phyloP scores from a whole-genome alignment of 2,113 vertebrate species.

The Aspidoscelis tigris region DNA sequence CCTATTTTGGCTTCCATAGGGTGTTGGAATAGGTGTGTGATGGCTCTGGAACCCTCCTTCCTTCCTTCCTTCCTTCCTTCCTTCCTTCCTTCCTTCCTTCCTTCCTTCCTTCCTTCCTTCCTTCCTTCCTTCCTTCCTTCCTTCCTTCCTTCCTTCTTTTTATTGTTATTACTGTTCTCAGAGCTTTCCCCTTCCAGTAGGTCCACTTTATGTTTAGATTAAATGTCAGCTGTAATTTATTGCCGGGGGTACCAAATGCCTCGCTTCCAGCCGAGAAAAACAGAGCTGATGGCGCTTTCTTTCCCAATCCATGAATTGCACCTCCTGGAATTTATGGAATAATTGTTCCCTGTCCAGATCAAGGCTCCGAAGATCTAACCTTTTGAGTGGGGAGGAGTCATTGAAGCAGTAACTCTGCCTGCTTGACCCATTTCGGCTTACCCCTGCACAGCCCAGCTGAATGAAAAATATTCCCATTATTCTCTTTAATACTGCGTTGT shows the following conservation, averaged over 20 bases:
- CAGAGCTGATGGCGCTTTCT: not conserved
- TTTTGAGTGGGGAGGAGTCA: conserved; percentile 18
- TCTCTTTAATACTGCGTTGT: conserved; percentile 5
- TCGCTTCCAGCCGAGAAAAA: conserved; percentile 24
- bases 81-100: too few relatives aligned
- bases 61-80: too few relatives aligned
- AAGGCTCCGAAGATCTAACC: conserved; percentile 23
- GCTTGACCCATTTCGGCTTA: not conserved
- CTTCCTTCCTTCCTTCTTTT: conserved; percentile 1
- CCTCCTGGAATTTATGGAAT: conserved; percentile 41
- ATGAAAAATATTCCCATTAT: conserved; percentile 15
- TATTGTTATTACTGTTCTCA: not conserved
- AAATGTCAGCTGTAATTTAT: conserved; percentile 30
- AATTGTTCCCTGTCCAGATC: conserved; percentile 44
- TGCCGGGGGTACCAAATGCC: not conserved
- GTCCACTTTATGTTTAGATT: conserved; percentile 41
- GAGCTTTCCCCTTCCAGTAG: conserved; percentile 4
- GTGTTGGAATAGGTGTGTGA: not conserved
- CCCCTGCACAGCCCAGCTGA: conserved; percentile 8
- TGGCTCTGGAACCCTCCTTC: not conserved
- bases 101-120: too few relatives aligned
- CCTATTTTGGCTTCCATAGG: too few relatives aligned
- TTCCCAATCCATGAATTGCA: conserved; percentile 33
- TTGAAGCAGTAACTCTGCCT: not conserved
- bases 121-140: too few relatives aligned